Evolutionary conservation across 1,140 invertebrate genomes (phyloP).

Genomic region (Trypoxylus dichotomus): DNA sequence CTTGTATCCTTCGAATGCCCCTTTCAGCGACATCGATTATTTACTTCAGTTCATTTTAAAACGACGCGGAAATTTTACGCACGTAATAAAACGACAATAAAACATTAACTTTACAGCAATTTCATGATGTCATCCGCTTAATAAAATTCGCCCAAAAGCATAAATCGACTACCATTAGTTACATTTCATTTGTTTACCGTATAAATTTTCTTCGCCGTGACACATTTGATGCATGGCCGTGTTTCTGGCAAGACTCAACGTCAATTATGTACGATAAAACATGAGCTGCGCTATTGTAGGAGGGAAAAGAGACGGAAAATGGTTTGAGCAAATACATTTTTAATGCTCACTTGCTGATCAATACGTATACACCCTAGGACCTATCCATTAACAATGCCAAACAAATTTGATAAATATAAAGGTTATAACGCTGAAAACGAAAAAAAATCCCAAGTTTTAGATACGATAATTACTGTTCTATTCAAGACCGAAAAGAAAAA

Average conservation of each 20-base stretch:
- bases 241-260: background rate
- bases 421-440: too few species aligned
- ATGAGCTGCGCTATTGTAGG: background rate
- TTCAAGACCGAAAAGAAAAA: background rate
- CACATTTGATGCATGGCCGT: background rate
- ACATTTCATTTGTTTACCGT: slow-evolving; percentile 2
- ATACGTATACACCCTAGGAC: too few species aligned
- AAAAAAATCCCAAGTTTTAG: too few species aligned
- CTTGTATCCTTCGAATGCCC: too few species aligned
- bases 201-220: background rate
- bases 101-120: background rate
- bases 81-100: background rate
- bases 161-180: background rate
- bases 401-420: too few species aligned
- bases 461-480: too few species aligned
- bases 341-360: too few species aligned
- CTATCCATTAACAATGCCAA: too few species aligned
- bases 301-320: background rate
- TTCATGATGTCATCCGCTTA: background rate
- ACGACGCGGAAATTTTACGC: background rate
- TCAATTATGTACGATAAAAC: background rate
- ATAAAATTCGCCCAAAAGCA: background rate
- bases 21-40: background rate
- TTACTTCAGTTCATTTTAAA: background rate
- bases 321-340: background rate